phyloP scores from a whole-genome alignment of 2,113 vertebrate genomes.

The Notiomystis cincta region DNA sequence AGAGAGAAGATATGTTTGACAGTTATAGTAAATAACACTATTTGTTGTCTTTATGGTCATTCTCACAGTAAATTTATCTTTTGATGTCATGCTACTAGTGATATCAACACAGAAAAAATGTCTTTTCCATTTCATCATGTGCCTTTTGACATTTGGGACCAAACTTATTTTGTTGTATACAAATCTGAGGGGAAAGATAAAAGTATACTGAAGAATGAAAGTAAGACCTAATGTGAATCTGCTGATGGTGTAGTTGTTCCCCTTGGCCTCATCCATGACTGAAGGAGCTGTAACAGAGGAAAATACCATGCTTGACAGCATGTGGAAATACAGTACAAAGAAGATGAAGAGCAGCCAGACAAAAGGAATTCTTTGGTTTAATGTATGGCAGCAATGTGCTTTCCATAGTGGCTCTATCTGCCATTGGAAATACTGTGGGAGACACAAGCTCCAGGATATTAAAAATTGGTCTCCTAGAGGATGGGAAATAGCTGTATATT shows the following conservation, averaged over 20 bases:
- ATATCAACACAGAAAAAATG: neutral
- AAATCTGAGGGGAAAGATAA: neutral
- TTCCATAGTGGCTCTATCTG: neutral
- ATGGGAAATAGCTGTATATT: neutral
- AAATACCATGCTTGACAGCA: neutral
- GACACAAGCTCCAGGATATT: neutral
- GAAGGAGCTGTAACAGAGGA: neutral
- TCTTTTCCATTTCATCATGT: neutral
- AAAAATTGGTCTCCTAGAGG: neutral
- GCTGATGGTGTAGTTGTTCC: neutral
- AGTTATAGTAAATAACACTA: neutral
- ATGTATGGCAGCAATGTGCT: rapidly evolving
- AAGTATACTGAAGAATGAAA: neutral
- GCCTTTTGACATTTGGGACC: neutral
- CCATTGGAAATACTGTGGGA: neutral
- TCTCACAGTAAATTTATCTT: neutral
- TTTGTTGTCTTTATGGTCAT: neutral
- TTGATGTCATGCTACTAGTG: neutral
- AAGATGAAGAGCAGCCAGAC: neutral
- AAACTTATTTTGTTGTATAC: neutral
- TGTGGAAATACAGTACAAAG: neutral
- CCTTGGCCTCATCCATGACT: neutral
- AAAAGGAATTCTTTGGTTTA: neutral
- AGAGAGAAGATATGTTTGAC: neutral
- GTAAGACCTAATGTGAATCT: neutral